Base-by-base conservation (phyloP, 2,113 vertebrate genomes). In the Clupea harengus region DNA sequence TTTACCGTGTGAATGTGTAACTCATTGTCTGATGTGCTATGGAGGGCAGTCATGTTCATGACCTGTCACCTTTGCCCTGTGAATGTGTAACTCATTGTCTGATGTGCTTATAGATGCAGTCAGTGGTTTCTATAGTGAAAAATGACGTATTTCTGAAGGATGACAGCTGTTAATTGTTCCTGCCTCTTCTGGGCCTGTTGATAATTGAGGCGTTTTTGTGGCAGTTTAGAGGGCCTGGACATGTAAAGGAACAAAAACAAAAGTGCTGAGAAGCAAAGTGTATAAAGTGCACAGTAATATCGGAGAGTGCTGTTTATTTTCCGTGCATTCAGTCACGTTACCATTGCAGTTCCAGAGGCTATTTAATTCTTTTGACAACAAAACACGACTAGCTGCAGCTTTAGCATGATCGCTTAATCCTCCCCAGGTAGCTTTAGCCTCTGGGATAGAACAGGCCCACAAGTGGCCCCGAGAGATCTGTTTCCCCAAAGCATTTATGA, bases 11-110 rank as follows among this genome's bases (percentile, higher is more conserved):
- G 39, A 39, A 39, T 39, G 39, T 39, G 39, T 39, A 39, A 39
- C 39, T 39, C 39, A 39, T 39, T 39, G 39, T 39, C 39, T 39
- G 39, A 39, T 2, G 2, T 39, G 39, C 2, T 50, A 4, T 15
- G 44, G 85, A 72, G 32, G 2, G 22, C 13, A 25, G 8, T 67
- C 64, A 88, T 45, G 50, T 47, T 78, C 15, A 7, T 81, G 84
- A 81, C 80, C 82, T 72, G 25, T 84, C 39, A 85, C 83, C 15
- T 85, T 28, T 39, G 81, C 67, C 39, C 20, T 57, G 85, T 85
- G 82, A 83, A 83, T 85, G 81, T 87, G 54, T 87, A 84, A 83
- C 75, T 32, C 64, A 78, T 13, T 17, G 11, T 32, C 15, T 60
- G 54, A 22, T 15, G 17, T 15, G 4, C 54, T 20, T 60, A 22